Evolutionary conservation across 2,888 invertebrate genomes (phyloP), one percentile per base, ranked within the genome.

Genomic region (Fragum whitleyi): DNA sequence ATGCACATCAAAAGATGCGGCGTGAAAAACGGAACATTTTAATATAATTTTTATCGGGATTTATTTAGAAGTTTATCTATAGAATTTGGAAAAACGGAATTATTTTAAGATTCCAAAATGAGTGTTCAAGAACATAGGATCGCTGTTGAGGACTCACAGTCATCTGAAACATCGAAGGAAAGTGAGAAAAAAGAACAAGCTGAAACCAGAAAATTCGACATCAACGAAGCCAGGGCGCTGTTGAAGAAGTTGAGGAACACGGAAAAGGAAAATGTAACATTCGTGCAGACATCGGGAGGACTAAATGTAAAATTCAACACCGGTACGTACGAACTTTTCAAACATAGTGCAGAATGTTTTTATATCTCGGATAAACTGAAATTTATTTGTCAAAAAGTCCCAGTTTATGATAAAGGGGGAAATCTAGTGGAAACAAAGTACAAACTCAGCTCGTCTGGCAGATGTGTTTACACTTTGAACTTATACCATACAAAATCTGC

Each of bases 401-500:
- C 21, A 57, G 21, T 23, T 23, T 57, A 14, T 26, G 57, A 57
- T 14, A 57, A 57, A 57, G n/a, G 1, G 3, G 57, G 57, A n/a
- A 57, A 23, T 23, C 21, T 23, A 21, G 57, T 57, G 5, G 57
- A 57, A 57, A 21, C 57, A 7, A 57, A 57, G n/a, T 57, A 23
- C 21, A 57, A 57, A 57, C 26, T 23, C 11, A 57, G 51, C 14
- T 51, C 16, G 21, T 51, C 51, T 51, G 51, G 51, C 3, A 51
- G 14, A 51, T 51, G 51, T 51, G 21, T 51, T 16, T 51, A 51
- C 16, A 51, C 51, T 2, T n/a, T 51, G 21, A 51, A 51, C 21
- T 14, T 57, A 23, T 57, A 57, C 14, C 57, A 57, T 57, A 57
- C 57, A 26, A 57, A 57, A 57, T 57, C 2, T n/a, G 11, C 57